Base-by-base conservation (phyloP, 92 coral and sea anemone genomes). In the Phenganax marumi region DNA sequence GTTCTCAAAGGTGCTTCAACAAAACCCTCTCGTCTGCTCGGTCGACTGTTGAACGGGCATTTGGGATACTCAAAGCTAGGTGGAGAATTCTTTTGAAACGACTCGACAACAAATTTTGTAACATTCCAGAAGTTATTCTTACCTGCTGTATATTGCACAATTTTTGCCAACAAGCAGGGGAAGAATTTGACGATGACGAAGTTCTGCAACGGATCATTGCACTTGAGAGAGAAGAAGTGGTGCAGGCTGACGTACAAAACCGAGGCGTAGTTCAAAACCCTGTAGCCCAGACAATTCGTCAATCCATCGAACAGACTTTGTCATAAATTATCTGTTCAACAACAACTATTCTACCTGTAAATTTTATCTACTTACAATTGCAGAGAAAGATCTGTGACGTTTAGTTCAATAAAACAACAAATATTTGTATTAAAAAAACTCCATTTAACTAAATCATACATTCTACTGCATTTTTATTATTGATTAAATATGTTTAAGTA, bases 161-260 rank as follows among this genome's bases (percentile, higher is more conserved):
- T 60, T 75, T 87, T 26, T 87, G 90, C 50, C 90, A 75, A 14
- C 25, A 63, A 83, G 77, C 87, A n/a, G n/a, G n/a, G n/a, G n/a
- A n/a, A n/a, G n/a, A n/a, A n/a, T n/a, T n/a, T n/a, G n/a, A n/a
- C n/a, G n/a, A n/a, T n/a, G n/a, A n/a, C n/a, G n/a, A n/a, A n/a
- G n/a, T n/a, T n/a, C n/a, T n/a, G n/a, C n/a, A 68, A 1, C n/a
- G 89, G 16, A 50, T 61, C 12, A 86, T 86, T 10, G 33, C 33
- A 2, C 12, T 86, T 8, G 89, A 86, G 39, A 43, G 89, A n/a
- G n/a, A n/a, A 12, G 10, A 26, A 17, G 81, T 81, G 72, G 21
- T 47, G 8, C 17, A 50, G 63, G 71, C 80, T 10, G 11, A 54
- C 10, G 60, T 10, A 10, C 60, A 54, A 54, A 54, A 54, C 60